phyloP scores from a whole-genome alignment of 2,113 vertebrate genomes.

The Urocitellus parryii region DNA sequence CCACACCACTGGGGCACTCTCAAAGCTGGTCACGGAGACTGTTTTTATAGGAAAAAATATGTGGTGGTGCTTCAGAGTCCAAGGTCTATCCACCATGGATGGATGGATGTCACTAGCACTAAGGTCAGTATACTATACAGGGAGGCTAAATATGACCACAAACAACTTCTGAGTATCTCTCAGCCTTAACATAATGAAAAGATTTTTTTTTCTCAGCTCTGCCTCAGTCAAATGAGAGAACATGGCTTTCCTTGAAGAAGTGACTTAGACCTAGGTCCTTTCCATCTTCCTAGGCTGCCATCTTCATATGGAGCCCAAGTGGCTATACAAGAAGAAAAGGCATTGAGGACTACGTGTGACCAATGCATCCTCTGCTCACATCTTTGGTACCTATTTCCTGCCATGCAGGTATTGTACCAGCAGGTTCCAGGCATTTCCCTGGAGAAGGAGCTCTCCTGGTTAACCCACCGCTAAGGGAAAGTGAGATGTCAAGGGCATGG shows the following conservation, averaged over 20 bases:
- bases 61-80: not conserved
- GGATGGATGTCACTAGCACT: not conserved
- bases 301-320: not conserved
- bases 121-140: not conserved
- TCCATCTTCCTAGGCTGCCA: too few relatives aligned
- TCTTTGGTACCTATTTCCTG: too few relatives aligned
- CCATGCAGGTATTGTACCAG: not conserved
- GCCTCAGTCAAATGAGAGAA: not conserved
- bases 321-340: not conserved
- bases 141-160: not conserved
- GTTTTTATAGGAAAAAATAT: not conserved
- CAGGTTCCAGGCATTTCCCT: not conserved
- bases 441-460: not conserved
- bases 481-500: not conserved
- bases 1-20: not conserved
- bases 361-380: not conserved
- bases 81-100: not conserved
- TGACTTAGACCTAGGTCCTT: too few relatives aligned
- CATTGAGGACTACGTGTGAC: not conserved
- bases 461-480: not conserved
- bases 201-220: not conserved
- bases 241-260: too few relatives aligned
- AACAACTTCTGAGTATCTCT: not conserved
- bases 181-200: not conserved
- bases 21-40: not conserved